Evolutionary conservation across 2,113 vertebrate genomes (phyloP).

Genomic region (Labrus mixtus): DNA sequence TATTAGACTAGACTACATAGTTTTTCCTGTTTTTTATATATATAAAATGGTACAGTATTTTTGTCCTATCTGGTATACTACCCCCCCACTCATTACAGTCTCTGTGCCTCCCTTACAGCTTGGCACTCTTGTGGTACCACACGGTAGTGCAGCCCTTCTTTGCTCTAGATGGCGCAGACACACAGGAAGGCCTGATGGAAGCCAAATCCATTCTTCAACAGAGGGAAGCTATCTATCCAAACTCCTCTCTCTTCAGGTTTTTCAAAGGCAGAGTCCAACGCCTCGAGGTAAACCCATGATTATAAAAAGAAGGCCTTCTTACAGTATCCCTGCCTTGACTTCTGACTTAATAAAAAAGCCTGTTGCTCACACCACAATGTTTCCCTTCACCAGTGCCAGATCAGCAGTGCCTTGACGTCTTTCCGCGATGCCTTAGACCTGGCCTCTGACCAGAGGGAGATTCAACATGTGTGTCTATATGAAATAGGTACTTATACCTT

Average conservation of each 20-base stretch:
- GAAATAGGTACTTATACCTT: slow-evolving; percentile 88
- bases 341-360: not conserved
- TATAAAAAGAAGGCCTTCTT: not conserved
- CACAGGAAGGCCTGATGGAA: slow-evolving; percentile 89
- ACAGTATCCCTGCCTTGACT: not conserved
- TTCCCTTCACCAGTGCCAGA: slow-evolving; percentile 87
- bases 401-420: slow-evolving; percentile 94
- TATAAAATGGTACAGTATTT: too few relatives aligned
- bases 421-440: slow-evolving; percentile 92
- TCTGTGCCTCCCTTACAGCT: slow-evolving; percentile 74
- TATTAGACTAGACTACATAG: too few relatives aligned
- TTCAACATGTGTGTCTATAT: slow-evolving; percentile 95
- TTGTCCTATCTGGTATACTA: too few relatives aligned
- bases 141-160: slow-evolving; percentile 97
- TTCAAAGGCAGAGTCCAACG: slow-evolving; percentile 96
- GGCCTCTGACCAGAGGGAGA: slow-evolving; percentile 93
- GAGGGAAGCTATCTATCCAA: slow-evolving; percentile 92
- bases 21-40: too few relatives aligned
- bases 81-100: not conserved
- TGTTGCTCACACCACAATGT: slow-evolving; percentile 30
- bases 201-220: slow-evolving; percentile 93
- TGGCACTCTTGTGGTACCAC: slow-evolving; percentile 95
- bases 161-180: slow-evolving; percentile 92
- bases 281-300: slow-evolving; percentile 86
- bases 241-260: slow-evolving; percentile 97